phyloP scores from a whole-genome alignment of 2,797 vertebrate species.

The Melanotaenia parkinsoni region DNA sequence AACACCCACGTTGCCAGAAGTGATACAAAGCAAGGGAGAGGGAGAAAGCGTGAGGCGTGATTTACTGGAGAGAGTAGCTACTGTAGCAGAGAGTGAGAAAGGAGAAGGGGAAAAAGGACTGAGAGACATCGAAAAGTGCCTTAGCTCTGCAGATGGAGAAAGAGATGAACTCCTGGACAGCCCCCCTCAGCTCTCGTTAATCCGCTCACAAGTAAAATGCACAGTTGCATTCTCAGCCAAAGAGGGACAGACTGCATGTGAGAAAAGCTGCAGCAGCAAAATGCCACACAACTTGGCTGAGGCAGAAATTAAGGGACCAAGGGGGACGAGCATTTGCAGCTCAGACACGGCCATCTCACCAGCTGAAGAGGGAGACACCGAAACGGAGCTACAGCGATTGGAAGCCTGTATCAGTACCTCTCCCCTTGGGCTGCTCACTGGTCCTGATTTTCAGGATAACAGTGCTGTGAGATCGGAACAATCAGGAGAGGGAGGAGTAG shows the following conservation, averaged over 20 bases:
- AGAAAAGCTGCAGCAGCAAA: constrained; percentile 71
- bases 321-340: constrained; percentile 50
- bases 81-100: constrained; percentile 59
- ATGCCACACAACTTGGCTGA: constrained; percentile 78
- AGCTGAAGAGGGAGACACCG: constrained; percentile 64
- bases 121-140: constrained; percentile 52
- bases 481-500: constrained; percentile 57
- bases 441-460: constrained; percentile 70
- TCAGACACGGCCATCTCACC: constrained; percentile 58
- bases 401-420: constrained; percentile 63
- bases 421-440: constrained; percentile 60
- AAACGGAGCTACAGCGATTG: constrained; percentile 59
- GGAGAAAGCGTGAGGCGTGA: constrained; percentile 74
- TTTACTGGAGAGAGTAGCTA: constrained; percentile 63
- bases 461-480: constrained; percentile 66
- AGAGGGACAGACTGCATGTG: constrained; percentile 61
- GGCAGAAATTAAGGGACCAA: constrained; percentile 63
- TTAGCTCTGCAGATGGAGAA: constrained; percentile 55
- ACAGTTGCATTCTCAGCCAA: constrained; percentile 67
- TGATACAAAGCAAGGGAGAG: constrained; percentile 79
- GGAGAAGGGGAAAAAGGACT: constrained; percentile 46
- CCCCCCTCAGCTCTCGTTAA: constrained; percentile 59
- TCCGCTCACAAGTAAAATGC: constrained; percentile 63
- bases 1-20: constrained; percentile 85
- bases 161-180: constrained; percentile 48